Evolutionary conservation across 2,113 vertebrate species (phyloP).

Genomic region (Pseudolaguvia tuberculata): DNA sequence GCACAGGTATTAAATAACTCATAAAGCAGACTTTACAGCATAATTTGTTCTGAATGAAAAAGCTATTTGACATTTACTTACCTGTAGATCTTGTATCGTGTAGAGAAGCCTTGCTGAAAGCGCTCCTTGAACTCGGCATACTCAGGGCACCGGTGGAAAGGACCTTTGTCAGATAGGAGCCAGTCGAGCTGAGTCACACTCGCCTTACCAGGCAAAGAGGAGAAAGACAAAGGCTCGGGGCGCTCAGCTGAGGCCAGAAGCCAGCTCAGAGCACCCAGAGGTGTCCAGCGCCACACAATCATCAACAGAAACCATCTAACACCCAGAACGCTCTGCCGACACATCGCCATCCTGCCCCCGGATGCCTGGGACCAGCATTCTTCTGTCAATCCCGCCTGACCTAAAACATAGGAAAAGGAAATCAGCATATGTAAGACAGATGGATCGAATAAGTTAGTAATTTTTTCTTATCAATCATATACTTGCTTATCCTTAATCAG

Average conservation of each 20-base stretch:
- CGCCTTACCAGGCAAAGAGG: constrained; percentile 58
- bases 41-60: not conserved
- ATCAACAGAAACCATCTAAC: constrained; percentile 72
- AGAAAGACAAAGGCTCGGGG: constrained; percentile 71
- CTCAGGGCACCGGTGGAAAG: constrained; percentile 90
- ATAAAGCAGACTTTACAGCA: not conserved
- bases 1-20: not conserved
- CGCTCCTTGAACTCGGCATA: constrained; percentile 92
- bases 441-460: not conserved
- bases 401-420: constrained; percentile 56
- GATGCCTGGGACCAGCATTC: constrained; percentile 91
- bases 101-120: constrained; percentile 93
- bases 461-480: not conserved
- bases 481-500: too few species aligned
- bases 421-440: constrained; percentile 11
- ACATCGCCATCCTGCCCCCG: constrained; percentile 94
- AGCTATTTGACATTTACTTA: constrained; percentile 58
- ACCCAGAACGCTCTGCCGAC: constrained; percentile 70
- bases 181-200: constrained; percentile 81
- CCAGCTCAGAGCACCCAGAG: constrained; percentile 70
- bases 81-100: constrained; percentile 99
- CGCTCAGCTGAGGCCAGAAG: constrained; percentile 72
- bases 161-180: constrained; percentile 92
- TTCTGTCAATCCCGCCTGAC: constrained; percentile 86
- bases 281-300: constrained; percentile 68